phyloP scores from a whole-genome alignment of 2,888 invertebrate species.

The Agrochola litura region DNA sequence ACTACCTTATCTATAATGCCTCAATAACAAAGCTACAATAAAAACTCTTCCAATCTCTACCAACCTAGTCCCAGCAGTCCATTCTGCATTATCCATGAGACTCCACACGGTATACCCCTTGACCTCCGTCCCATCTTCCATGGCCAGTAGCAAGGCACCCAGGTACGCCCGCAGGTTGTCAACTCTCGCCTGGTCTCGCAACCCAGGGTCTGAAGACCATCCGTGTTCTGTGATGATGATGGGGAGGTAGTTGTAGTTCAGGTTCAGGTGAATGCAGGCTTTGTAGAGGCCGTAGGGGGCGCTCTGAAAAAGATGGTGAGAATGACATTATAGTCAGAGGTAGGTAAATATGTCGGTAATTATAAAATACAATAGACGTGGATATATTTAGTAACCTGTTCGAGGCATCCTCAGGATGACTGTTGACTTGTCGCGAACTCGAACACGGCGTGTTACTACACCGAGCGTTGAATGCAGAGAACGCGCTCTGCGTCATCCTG shows the following conservation, averaged over 20 bases:
- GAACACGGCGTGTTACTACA: too few relatives aligned
- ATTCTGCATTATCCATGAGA: slow-evolving; percentile 93
- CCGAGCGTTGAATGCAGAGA: too few relatives aligned
- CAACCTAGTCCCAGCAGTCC: slow-evolving; percentile 90
- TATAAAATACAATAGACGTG: too few relatives aligned
- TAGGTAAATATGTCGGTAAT: background rate
- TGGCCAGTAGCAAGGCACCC: slow-evolving; percentile 84
- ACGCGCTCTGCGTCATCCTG: too few relatives aligned
- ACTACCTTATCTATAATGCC: too few relatives aligned
- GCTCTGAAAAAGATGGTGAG: slow-evolving; percentile 71
- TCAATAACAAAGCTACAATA: too few relatives aligned
- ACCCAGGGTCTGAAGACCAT: slow-evolving; percentile 84
- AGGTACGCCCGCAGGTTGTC: slow-evolving; percentile 83
- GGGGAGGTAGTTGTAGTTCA: slow-evolving; percentile 77
- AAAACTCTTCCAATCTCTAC: slow-evolving; percentile 40
- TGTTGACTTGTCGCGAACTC: too few relatives aligned
- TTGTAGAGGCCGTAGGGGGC: slow-evolving; percentile 85
- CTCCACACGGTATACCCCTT: slow-evolving; percentile 92
- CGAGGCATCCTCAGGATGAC: too few relatives aligned
- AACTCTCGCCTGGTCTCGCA: slow-evolving; percentile 84
- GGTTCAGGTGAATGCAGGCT: slow-evolving; percentile 77
- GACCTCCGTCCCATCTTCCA: slow-evolving; percentile 87
- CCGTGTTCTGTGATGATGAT: slow-evolving; percentile 91
- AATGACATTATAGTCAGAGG: background rate
- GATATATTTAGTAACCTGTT: too few relatives aligned